Conservation (phyloP, 2,113 vertebrate species). For the Marmota flaviventris region DNA sequence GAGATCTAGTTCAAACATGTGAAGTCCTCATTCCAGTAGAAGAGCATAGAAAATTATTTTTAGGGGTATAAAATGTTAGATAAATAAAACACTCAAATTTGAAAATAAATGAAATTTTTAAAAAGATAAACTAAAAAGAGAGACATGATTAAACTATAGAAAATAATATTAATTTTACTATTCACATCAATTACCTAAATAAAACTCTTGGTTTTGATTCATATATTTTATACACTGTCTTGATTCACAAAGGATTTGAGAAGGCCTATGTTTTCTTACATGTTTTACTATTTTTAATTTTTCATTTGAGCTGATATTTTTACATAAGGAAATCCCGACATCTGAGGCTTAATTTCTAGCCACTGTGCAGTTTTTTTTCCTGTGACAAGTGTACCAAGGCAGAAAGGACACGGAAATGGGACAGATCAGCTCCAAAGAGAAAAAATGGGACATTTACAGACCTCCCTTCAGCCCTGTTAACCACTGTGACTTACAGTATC, state of each 20-base stretch:
- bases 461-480: neutral
- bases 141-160: neutral
- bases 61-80: neutral
- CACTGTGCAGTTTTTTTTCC: neutral
- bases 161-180: constrained; percentile 20
- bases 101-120: constrained; percentile 59
- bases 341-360: neutral
- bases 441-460: neutral
- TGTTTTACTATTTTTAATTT: neutral
- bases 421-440: neutral
- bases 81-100: neutral
- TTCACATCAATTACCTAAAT: neutral
- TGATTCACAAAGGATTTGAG: neutral
- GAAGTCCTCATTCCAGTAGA: neutral
- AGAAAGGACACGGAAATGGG: neutral
- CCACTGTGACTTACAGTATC: neutral
- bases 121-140: neutral
- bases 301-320: neutral
- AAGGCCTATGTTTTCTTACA: neutral
- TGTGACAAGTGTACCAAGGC: neutral
- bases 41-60: neutral
- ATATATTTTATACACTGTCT: neutral
- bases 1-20: neutral
- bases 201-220: constrained; percentile 13
- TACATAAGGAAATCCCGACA: neutral